phyloP scores from a whole-genome alignment of 2,888 invertebrate species.

The Hemistola chrysoprasaria region DNA sequence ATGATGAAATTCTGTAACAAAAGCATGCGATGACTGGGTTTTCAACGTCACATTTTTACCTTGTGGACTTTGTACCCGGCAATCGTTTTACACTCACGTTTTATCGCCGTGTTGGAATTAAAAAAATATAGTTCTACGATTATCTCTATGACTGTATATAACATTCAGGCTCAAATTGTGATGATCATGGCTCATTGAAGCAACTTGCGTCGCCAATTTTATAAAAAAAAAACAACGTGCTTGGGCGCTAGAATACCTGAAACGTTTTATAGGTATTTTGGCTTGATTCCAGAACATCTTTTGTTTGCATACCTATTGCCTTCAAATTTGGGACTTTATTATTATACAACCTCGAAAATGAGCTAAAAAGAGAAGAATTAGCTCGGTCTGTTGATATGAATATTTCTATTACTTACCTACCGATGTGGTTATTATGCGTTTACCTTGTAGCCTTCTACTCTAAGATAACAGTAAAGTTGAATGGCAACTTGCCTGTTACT shows the following conservation, averaged over 20 bases:
- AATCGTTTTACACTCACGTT: constrained; percentile 53
- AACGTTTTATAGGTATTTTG: constrained; percentile 34
- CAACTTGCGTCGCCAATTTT: no score
- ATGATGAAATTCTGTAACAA: constrained; percentile 36
- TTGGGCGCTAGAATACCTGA: constrained; percentile 41
- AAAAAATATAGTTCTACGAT: neutral
- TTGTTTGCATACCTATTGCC: no score
- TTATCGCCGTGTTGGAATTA: constrained; percentile 45
- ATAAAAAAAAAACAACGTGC: constrained; percentile 4
- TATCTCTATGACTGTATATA: neutral
- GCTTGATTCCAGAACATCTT: constrained; percentile 41
- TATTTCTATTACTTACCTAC: no score
- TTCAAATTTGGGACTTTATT: constrained; percentile 41
- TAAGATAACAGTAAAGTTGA: no score
- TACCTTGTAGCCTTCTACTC: no score
- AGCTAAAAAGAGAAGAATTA: constrained; percentile 3
- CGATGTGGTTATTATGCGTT: no score
- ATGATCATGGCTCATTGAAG: constrained; percentile 1
- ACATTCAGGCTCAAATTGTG: neutral
- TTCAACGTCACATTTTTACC: constrained; percentile 57
- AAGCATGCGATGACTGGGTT: constrained; percentile 58
- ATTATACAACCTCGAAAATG: constrained; percentile 9
- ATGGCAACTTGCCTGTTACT: no score
- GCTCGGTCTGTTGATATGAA: neutral
- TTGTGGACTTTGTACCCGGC: constrained; percentile 78